Percentiles rank a stretch among this genome's conserved stretches.
Evolutionary conservation across 2,797 vertebrate species (phyloP).

Genomic region (Dendrocincla fuliginosa): DNA sequence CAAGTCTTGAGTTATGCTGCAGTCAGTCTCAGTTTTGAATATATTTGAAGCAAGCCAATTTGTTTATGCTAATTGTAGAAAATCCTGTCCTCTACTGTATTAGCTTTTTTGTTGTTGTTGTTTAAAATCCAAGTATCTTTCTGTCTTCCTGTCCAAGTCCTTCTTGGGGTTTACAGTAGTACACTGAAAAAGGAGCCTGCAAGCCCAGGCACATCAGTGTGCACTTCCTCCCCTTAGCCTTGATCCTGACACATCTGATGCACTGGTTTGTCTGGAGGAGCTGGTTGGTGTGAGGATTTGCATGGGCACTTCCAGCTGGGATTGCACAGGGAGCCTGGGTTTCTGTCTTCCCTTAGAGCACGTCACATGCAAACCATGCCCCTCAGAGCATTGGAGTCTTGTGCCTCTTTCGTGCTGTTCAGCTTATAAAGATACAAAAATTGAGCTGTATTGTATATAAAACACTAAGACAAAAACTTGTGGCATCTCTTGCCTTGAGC

Average conservation of each 20-base stretch:
- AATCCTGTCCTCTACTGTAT: background rate
- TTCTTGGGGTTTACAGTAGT: background rate
- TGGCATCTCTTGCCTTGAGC: background rate
- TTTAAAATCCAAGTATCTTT: background rate
- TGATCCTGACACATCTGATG: background rate
- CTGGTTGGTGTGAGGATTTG: slow-evolving; percentile 35
- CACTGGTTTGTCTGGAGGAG: slow-evolving; percentile 55
- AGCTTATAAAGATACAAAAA: background rate
- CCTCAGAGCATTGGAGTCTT: background rate
- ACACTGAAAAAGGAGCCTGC: background rate
- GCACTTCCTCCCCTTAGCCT: slow-evolving; percentile 20
- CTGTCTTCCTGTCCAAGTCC: background rate
- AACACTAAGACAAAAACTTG: background rate
- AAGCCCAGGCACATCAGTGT: slow-evolving; percentile 28
- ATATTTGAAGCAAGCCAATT: background rate
- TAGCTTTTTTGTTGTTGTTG: background rate
- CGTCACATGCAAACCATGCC: background rate
- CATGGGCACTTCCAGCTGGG: slow-evolving; percentile 22
- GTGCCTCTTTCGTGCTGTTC: background rate
- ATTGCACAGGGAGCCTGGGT: background rate
- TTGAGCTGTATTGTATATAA: rapidly evolving
- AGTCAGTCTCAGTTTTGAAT: background rate
- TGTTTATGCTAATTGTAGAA: background rate
- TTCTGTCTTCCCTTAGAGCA: background rate
- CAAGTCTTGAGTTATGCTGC: background rate